Conservation (phyloP, 2,888 invertebrate species). For the Pammene aurita region DNA sequence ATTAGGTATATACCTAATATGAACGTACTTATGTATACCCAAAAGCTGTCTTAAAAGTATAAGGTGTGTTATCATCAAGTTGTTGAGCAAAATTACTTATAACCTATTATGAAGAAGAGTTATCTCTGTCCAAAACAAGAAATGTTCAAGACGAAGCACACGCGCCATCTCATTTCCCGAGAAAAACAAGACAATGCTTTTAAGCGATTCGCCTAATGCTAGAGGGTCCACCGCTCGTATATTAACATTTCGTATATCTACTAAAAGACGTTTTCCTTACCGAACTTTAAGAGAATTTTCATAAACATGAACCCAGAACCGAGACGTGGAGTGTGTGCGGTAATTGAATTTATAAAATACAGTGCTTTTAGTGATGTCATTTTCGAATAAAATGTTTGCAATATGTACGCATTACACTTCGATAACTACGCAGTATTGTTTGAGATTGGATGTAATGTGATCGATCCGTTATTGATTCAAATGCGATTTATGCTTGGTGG, state of each 20-base stretch:
- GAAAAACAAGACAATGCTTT: conserved; percentile 81
- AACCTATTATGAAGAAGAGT: conserved; percentile 38
- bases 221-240: conserved; percentile 65
- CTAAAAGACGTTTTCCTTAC: conserved; percentile 44
- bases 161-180: conserved; percentile 61
- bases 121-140: conserved; percentile 37
- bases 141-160: conserved; percentile 34
- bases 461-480: not conserved
- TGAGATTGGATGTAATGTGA: not conserved
- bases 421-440: not conserved
- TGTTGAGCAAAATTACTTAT: conserved; percentile 25
- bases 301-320: conserved; percentile 37
- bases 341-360: conserved; percentile 32
- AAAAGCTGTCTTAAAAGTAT: not conserved
- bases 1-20: too few species aligned
- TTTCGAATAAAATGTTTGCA: conserved; percentile 3
- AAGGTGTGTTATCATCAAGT: not conserved
- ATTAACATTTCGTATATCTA: conserved; percentile 59
- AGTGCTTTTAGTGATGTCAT: not conserved
- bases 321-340: conserved; percentile 14
- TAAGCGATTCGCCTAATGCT: conserved; percentile 71
- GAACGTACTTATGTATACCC: too few species aligned
- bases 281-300: conserved; percentile 23
- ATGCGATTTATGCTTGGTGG: not conserved
- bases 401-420: not conserved